Base-by-base conservation (phyloP, 2,797 vertebrate genomes). In the Sebastes taczanowskii region DNA sequence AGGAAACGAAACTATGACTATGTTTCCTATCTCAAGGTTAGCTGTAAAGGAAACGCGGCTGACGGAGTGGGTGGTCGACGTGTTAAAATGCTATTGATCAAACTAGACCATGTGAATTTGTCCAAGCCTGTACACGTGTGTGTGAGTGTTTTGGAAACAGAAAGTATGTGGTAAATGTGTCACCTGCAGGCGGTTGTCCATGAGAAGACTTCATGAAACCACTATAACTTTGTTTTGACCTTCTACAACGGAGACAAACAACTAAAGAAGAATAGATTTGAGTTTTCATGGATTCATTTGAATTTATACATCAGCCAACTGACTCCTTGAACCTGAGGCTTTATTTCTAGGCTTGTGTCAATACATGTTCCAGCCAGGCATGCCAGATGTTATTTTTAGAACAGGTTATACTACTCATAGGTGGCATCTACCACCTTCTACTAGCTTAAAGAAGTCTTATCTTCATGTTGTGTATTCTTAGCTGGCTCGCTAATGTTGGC, bases 1-100 rank as follows among this genome's bases (percentile, higher is more conserved):
- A 81, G 84, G 81, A 87, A 85, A 71, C 23, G 4, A 35, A 71
- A 27, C 55, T 61, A 18, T 4, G 20, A 46, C 18, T 58, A 29
- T 53, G 1, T 6, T 42, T 74, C 53, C 66, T 46, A 62, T 63
- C 55, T 78, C 23, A 22, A 61, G n/a, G 63, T 68, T 20, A 34
- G 11, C 20, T 18, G 2, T 35, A 68, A 61, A 74, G 62, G 68
- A 89, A 84, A 70, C 20, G 53, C 34, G 77, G 59, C 58, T 74
- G 46, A 34, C 11, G 7, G 25, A 3, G 8, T 4, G 5, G 29
- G 32, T 30, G 52, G 64, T 5, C 25, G 0, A 66, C 8, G 52
- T 80, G 56, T 82, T 22, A 76, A 82, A 74, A 75, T 22, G 18
- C 63, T 3, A 58, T 74, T 22, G 27, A 53, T 53, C 46, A 23